These are phyloP conservation scores for Dendroctonus valens DNA, from an alignment of 1,140 invertebrate genomes.

Conservation along the genomic window DNA sequence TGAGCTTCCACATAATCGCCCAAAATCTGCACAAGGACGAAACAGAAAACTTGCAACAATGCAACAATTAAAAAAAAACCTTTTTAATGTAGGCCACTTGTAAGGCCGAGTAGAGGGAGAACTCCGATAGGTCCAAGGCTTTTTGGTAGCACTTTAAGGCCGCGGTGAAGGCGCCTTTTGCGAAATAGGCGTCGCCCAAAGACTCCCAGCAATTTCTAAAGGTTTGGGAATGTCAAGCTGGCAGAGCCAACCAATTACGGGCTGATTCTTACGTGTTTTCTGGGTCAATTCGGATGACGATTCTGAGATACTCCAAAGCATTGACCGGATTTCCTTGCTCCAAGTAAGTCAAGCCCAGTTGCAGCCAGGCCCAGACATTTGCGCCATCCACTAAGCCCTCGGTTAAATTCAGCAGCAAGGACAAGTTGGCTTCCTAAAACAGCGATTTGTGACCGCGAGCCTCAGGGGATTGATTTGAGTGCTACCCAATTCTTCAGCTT, in stretches of 20 bases:
- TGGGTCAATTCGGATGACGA: slow-evolving; percentile 69
- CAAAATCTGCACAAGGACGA: slow-evolving; percentile 53
- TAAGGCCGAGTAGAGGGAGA: slow-evolving; percentile 70
- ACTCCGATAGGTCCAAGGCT: slow-evolving; percentile 66
- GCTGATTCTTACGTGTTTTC: slow-evolving; percentile 33
- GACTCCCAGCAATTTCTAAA: slow-evolving; percentile 76
- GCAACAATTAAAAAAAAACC: slow-evolving; percentile 43
- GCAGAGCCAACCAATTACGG: not conserved
- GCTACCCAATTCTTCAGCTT: slow-evolving; percentile 63
- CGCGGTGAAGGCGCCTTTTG: slow-evolving; percentile 78
- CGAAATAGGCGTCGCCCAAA: slow-evolving; percentile 83
- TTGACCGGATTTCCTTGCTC: slow-evolving; percentile 66
- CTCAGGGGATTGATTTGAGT: not conserved
- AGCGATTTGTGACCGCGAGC: not conserved
- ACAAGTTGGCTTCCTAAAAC: slow-evolving; percentile 63
- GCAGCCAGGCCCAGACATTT: slow-evolving; percentile 77
- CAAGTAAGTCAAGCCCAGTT: slow-evolving; percentile 75
- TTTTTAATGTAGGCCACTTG: slow-evolving; percentile 81
- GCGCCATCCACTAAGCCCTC: slow-evolving; percentile 53
- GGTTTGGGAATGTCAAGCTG: not conserved
- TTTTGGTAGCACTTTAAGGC: slow-evolving; percentile 83
- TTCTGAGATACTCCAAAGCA: slow-evolving; percentile 74
- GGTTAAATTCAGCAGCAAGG: slow-evolving; percentile 64
- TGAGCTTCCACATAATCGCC: slow-evolving; percentile 71
- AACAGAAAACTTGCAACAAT: slow-evolving; percentile 1